A percentile compares a stretch with the other conserved stretches of the same genome.
phyloP scores from a whole-genome alignment of 2,797 vertebrate genomes.

The Falco peregrinus region DNA sequence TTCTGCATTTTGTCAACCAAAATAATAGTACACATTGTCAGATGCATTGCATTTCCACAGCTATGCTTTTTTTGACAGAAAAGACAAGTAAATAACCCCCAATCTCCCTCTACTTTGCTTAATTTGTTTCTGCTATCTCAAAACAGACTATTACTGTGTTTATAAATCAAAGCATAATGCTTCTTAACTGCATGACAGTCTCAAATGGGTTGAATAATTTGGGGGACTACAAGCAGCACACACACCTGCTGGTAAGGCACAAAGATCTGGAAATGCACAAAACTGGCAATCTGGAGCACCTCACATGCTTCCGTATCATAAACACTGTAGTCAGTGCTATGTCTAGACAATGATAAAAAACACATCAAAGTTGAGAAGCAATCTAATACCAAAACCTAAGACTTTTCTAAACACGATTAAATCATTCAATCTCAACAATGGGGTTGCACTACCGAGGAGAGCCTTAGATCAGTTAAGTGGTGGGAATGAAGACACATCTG shows the following conservation, averaged over 20 bases:
- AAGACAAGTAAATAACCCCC: conserved; percentile 50
- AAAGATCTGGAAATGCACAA: neutral
- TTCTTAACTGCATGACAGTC: conserved; percentile 24
- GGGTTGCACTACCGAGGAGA: fast-evolving
- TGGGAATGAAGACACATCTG: neutral
- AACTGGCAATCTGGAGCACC: neutral
- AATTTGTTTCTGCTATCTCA: conserved; percentile 64
- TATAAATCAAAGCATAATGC: conserved; percentile 30
- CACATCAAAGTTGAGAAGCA: neutral
- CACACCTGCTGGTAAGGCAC: neutral
- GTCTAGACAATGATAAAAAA: neutral
- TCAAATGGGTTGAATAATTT: conserved; percentile 17
- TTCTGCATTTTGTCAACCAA: conserved; percentile 32
- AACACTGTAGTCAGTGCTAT: neutral
- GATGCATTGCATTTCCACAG: conserved; percentile 16
- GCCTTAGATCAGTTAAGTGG: neutral
- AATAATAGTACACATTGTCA: conserved; percentile 14
- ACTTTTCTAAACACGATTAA: neutral
- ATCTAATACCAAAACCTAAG: neutral
- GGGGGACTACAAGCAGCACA: neutral
- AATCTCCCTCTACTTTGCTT: conserved; percentile 50
- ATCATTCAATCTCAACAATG: neutral
- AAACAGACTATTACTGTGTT: conserved; percentile 35
- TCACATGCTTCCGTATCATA: neutral
- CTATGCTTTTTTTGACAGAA: conserved; percentile 27